A percentile compares a stretch with the other conserved stretches of the same genome.
These are phyloP conservation scores for Phrixothrix hirtus DNA, from an alignment of 2,888 invertebrate genomes.

Conservation along the genomic window DNA sequence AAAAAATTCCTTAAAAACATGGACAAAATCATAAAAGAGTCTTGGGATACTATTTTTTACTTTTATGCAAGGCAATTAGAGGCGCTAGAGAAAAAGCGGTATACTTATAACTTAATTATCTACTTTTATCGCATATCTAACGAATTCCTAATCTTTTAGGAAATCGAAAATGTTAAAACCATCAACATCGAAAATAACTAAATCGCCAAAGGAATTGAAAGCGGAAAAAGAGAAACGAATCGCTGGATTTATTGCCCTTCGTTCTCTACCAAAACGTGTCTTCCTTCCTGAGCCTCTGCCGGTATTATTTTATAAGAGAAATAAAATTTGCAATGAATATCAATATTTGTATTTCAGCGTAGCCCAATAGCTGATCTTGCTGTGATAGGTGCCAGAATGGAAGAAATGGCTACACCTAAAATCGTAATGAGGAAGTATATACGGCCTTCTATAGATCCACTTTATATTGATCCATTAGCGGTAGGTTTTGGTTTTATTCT, in stretches of 20 bases:
- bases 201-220: conserved; percentile 4
- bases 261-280: conserved; percentile 46
- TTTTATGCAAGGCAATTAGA: conserved; percentile 26
- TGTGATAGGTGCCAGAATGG: conserved; percentile 18
- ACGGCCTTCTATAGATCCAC: conserved; percentile 33
- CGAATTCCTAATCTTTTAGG: too few species aligned
- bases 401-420: conserved; percentile 27
- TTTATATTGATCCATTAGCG: conserved; percentile 16
- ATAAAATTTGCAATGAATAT: too few species aligned
- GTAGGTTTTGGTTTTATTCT: too few species aligned
- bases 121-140: too few species aligned
- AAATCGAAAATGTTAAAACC: conserved; percentile 3
- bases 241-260: conserved; percentile 39
- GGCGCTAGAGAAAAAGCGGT: conserved; percentile 8
- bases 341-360: conserved; percentile 24
- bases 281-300: conserved; percentile 27
- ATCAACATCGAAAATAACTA: conserved; percentile 5
- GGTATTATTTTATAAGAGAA: conserved; percentile 35
- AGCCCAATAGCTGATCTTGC: conserved; percentile 28
- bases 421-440: conserved; percentile 19
- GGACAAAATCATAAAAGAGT: conserved; percentile 24
- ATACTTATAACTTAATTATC: background rate
- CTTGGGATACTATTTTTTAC: conserved; percentile 35
- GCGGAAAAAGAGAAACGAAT: conserved; percentile 37
- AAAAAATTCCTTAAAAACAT: conserved; percentile 23